These are phyloP conservation scores for Hestina assimilis DNA, from an alignment of 1,140 invertebrate species.

Conservation along the genomic window DNA sequence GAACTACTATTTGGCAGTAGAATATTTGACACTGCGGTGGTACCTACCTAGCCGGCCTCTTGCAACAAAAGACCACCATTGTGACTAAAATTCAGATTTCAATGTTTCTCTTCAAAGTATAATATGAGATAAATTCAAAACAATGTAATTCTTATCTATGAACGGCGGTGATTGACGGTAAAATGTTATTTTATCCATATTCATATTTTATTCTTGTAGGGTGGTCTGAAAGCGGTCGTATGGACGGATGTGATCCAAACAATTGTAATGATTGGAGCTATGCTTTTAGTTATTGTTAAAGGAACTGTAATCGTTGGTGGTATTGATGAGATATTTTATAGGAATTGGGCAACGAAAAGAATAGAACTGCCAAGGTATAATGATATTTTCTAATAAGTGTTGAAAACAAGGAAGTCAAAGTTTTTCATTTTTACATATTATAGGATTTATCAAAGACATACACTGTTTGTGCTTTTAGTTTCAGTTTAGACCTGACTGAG, in stretches of 20 bases:
- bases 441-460: too few relatives aligned
- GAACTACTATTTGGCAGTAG: too few relatives aligned
- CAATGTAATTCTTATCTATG: too few relatives aligned
- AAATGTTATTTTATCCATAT: not conserved
- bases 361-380: constrained; percentile 87
- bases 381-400: constrained; percentile 11
- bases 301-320: constrained; percentile 90
- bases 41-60: too few relatives aligned
- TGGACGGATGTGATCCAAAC: constrained; percentile 96
- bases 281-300: constrained; percentile 88
- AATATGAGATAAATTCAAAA: too few relatives aligned
- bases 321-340: constrained; percentile 82
- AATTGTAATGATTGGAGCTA: constrained; percentile 89
- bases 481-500: constrained; percentile 51
- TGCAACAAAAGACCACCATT: too few relatives aligned
- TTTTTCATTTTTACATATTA: too few relatives aligned
- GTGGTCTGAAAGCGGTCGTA: constrained; percentile 94
- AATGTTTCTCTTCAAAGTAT: too few relatives aligned
- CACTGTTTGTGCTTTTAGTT: constrained; percentile 29
- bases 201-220: constrained; percentile 78
- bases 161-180: too few relatives aligned
- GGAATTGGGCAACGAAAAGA: constrained; percentile 84
- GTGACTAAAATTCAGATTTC: too few relatives aligned
- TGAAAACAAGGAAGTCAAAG: too few relatives aligned
- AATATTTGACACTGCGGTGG: too few relatives aligned